phyloP scores from a whole-genome alignment of 2,888 invertebrate genomes.

The Andrena haemorrhoa region DNA sequence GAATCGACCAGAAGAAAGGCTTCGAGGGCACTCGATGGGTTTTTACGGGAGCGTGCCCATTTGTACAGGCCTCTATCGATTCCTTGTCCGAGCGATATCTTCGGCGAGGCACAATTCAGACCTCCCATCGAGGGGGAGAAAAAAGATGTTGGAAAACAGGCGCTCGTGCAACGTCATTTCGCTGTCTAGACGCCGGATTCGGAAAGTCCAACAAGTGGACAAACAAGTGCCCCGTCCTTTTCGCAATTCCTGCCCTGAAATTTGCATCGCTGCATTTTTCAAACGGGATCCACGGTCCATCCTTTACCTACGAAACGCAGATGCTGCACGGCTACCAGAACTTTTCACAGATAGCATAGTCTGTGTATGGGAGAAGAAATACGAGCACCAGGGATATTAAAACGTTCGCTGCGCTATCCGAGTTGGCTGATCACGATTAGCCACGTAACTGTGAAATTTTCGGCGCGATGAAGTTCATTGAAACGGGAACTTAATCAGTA shows the following conservation, averaged over 20 bases:
- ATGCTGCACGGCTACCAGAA: not conserved
- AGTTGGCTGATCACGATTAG: slow-evolving; percentile 7
- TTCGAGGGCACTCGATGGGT: slow-evolving; percentile 27
- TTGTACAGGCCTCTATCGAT: slow-evolving; percentile 33
- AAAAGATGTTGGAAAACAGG: slow-evolving; percentile 18
- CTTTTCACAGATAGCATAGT: not conserved
- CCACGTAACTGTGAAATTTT: slow-evolving; percentile 42
- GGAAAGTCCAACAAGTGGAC: slow-evolving; percentile 54
- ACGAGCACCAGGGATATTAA: slow-evolving; percentile 8
- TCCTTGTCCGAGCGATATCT: slow-evolving; percentile 33
- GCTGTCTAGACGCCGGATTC: slow-evolving; percentile 33
- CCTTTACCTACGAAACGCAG: not conserved
- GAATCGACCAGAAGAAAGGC: slow-evolving; percentile 33
- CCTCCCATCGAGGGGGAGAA: not conserved
- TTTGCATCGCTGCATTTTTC: slow-evolving; percentile 12
- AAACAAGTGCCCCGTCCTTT: slow-evolving; percentile 22
- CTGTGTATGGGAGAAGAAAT: not conserved
- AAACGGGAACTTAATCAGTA: slow-evolving; percentile 20
- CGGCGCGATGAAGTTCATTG: slow-evolving; percentile 26
- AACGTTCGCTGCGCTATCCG: not conserved
- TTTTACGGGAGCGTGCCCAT: slow-evolving; percentile 36
- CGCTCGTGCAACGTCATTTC: slow-evolving; percentile 20
- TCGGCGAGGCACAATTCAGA: slow-evolving; percentile 8
- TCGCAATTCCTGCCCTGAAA: slow-evolving; percentile 3
- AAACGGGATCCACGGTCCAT: not conserved